These are phyloP conservation scores for Hyles vespertilio DNA, from an alignment of 1,140 invertebrate species.

Conservation along the genomic window DNA sequence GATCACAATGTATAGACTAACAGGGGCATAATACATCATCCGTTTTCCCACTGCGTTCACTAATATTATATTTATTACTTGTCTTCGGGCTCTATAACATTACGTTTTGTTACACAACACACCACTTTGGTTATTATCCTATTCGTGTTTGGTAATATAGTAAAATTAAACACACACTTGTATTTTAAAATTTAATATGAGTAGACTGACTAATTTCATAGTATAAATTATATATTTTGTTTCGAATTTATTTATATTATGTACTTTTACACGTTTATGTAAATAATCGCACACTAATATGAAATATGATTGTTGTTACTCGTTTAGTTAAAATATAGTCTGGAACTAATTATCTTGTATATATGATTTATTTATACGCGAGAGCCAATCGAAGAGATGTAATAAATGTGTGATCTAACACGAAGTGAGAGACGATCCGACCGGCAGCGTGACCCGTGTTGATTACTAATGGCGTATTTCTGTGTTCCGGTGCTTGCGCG, in stretches of 20 bases:
- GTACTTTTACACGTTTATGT: not conserved
- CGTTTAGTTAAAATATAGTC: not conserved
- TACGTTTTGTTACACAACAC: not conserved
- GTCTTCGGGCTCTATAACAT: constrained; percentile 45
- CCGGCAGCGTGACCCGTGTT: constrained; percentile 28
- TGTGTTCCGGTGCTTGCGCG: constrained; percentile 72
- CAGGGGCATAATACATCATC: constrained; percentile 46
- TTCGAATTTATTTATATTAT: constrained; percentile 2
- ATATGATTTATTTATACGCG: no score
- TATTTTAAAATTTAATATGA: not conserved
- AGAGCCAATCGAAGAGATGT: constrained; percentile 21
- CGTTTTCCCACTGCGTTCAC: constrained; percentile 34
- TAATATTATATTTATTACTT: constrained; percentile 65
- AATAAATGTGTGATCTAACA: constrained; percentile 14
- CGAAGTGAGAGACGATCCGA: constrained; percentile 15
- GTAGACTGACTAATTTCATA: not conserved
- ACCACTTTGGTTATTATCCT: not conserved
- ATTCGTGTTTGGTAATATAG: not conserved
- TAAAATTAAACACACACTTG: constrained; percentile 1
- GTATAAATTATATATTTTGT: not conserved
- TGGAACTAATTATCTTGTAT: no score
- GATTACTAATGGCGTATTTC: constrained; percentile 71
- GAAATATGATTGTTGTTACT: no score
- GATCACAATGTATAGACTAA: constrained; percentile 47
- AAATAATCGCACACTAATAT: no score